A percentile compares a stretch with the other conserved stretches of the same genome.
Evolutionary conservation across 2,113 vertebrate genomes (phyloP).

Genomic region (Elephas maximus): DNA sequence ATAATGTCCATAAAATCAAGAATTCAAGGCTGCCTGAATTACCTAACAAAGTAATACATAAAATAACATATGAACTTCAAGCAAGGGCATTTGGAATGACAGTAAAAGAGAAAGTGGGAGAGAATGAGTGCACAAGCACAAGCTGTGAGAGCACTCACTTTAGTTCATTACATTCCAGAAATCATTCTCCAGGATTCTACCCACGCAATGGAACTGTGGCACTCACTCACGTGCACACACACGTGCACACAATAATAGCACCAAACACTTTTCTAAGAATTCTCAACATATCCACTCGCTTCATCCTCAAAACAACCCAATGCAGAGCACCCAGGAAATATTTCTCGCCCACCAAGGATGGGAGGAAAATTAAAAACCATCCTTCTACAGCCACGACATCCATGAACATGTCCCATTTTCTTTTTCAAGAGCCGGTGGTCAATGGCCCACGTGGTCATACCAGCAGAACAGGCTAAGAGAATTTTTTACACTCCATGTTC

Average conservation of each 20-base stretch:
- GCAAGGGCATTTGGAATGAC: background rate
- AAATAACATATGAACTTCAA: constrained; percentile 30
- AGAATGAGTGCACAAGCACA: background rate
- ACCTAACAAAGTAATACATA: background rate
- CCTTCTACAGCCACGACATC: background rate
- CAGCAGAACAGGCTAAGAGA: background rate
- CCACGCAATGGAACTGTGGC: background rate
- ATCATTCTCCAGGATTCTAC: constrained; percentile 64
- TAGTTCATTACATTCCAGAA: constrained; percentile 63
- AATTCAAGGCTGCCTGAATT: background rate
- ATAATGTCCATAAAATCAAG: background rate
- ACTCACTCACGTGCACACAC: constrained; percentile 14
- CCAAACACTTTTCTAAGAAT: background rate
- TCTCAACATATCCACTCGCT: background rate
- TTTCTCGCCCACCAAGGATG: background rate
- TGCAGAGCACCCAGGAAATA: too few species aligned
- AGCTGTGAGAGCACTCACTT: background rate
- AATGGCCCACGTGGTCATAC: background rate
- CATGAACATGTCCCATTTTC: background rate
- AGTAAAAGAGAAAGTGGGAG: background rate
- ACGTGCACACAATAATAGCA: background rate
- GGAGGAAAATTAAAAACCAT: background rate
- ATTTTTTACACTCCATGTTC: background rate
- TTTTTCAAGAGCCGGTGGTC: background rate
- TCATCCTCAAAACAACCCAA: background rate